Evolutionary conservation across 2,888 invertebrate species (phyloP), one percentile per base, ranked within the genome.

Genomic region (Parascotia fuliginaria): DNA sequence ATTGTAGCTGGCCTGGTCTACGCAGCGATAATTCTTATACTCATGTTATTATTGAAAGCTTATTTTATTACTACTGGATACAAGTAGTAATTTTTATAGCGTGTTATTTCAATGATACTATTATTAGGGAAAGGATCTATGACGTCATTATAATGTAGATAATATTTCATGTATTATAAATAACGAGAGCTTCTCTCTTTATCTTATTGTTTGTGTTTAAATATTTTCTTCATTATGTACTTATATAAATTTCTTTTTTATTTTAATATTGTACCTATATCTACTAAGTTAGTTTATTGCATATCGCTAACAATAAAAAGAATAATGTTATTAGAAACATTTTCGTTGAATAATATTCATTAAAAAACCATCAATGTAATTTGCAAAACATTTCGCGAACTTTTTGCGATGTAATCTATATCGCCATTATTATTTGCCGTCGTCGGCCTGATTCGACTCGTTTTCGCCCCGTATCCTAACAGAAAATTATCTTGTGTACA

Each of bases 1-100:
- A 19, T 11, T 36, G 13, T 29, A 36, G 16, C n/a, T 29, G 36
- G 29, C 36, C 19, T 12, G 7, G 13, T 19, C 19, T 24, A 24
- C 7, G 7, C 7, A 24, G 28, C 33, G 27, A 9, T 34, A 27
- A 27, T 42, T 41, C 12, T 19, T 5, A 19, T 13, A 31, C 16
- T 31, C 13, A 41, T 9, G 12, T 4, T 5, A 12, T 19, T n/a
- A 19, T 29, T 31, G 19, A 19, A 14, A 14, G 5, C 5, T 9
- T 9, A 5, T 42, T 15, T 32, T 42, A 42, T 32, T 14, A n/a
- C 13, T 1, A 15, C 7, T 32, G 6, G 41, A 41, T 14, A 40
- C 6, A 41, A 32, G 22, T 32, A n/a, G n/a, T 41, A 22, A 22
- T 22, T 12, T 32, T 41, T 22, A 41, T 32, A 19, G 9, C 32